phyloP scores from a whole-genome alignment of 2,797 vertebrate genomes.

The Uromys caudimaculatus region DNA sequence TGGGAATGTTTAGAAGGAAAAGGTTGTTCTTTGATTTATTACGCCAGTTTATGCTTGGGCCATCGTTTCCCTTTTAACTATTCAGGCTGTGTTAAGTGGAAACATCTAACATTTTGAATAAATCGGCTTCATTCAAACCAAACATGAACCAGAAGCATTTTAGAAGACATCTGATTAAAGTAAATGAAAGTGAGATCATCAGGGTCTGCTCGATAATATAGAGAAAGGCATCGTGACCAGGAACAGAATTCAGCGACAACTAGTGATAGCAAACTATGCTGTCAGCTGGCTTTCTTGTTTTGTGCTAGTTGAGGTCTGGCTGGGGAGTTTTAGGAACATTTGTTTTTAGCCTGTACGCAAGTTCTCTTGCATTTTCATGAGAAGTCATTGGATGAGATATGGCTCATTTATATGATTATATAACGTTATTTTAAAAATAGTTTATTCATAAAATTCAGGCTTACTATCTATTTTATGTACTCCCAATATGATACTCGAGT shows the following conservation, averaged over 20 bases:
- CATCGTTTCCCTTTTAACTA: conserved; percentile 73
- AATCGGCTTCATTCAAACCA: conserved; percentile 75
- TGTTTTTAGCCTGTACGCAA: not conserved
- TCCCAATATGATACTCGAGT: not conserved
- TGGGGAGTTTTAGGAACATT: conserved; percentile 36
- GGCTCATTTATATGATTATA: conserved; percentile 20
- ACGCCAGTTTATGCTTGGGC: conserved; percentile 60
- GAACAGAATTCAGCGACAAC: conserved; percentile 47
- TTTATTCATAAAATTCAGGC: not conserved
- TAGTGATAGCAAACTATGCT: conserved; percentile 60
- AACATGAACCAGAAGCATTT: conserved; percentile 73
- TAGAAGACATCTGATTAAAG: conserved; percentile 73
- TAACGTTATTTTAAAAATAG: conserved; percentile 23
- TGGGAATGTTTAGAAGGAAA: conserved; percentile 76
- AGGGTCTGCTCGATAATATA: conserved; percentile 65
- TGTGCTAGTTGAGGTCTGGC: conserved; percentile 22
- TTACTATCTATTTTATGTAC: conserved; percentile 7
- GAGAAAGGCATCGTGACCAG: conserved; percentile 64
- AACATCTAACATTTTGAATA: conserved; percentile 68
- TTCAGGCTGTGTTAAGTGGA: conserved; percentile 63
- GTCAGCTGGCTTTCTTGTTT: conserved; percentile 5
- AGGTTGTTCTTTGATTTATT: conserved; percentile 79
- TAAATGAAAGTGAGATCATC: conserved; percentile 78
- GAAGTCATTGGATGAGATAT: not conserved
- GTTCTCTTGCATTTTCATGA: not conserved